These are phyloP conservation scores for Grus americana DNA, from an alignment of 2,113 vertebrate genomes.

Conservation along the genomic window DNA sequence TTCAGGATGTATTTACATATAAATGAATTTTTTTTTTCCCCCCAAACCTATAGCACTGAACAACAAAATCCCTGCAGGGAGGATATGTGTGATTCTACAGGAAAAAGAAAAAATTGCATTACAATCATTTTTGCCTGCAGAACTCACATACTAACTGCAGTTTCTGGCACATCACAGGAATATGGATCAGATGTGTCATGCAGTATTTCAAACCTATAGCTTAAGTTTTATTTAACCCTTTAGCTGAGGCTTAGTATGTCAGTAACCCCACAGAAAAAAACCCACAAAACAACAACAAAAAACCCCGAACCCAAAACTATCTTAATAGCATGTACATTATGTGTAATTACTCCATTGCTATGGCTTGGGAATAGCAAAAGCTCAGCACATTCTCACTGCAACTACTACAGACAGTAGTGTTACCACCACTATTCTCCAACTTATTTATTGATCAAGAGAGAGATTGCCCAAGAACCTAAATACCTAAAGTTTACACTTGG, in stretches of 20 bases:
- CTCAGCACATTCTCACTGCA: neutral
- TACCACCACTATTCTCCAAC: neutral
- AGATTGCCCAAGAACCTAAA: neutral
- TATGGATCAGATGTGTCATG: neutral
- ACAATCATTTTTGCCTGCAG: neutral
- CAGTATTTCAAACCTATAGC: neutral
- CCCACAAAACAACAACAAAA: too few species aligned
- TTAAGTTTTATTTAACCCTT: neutral
- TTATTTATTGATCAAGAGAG: neutral
- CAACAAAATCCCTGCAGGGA: neutral
- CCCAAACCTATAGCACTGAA: neutral
- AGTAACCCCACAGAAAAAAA: neutral
- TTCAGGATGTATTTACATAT: constrained; percentile 46
- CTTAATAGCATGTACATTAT: neutral
- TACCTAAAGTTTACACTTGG: neutral
- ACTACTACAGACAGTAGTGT: neutral
- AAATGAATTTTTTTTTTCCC: neutral
- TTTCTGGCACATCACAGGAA: neutral
- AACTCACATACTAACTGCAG: neutral
- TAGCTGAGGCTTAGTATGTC: neutral
- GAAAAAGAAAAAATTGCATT: neutral
- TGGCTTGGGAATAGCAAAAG: neutral
- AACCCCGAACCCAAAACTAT: neutral
- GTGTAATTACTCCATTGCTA: neutral
- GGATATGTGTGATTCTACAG: neutral